Evolutionary conservation across 2,797 vertebrate species (phyloP).

Genomic region (Tadarida brasiliensis): DNA sequence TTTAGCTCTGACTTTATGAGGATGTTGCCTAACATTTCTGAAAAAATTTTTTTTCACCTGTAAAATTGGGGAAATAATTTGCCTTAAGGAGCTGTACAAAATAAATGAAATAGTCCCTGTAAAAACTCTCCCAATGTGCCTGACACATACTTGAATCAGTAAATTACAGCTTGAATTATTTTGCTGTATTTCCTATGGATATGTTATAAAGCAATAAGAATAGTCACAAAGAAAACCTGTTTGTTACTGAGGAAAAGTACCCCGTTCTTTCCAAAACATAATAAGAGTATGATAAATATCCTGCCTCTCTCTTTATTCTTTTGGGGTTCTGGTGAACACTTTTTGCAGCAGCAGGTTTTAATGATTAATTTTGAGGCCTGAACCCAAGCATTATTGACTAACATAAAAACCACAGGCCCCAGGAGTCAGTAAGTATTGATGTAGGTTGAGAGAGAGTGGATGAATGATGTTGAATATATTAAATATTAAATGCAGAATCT

Average conservation of each 20-base stretch:
- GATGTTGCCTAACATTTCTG: not conserved
- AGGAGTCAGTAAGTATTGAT: conserved; percentile 60
- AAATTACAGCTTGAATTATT: conserved; percentile 49
- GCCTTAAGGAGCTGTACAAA: not conserved
- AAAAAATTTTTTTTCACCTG: not conserved
- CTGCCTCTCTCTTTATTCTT: not conserved
- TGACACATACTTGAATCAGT: not conserved
- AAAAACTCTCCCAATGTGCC: not conserved
- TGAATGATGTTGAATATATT: conserved; percentile 56
- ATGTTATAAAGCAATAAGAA: conserved; percentile 37
- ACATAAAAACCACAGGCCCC: conserved; percentile 61
- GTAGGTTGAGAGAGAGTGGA: conserved; percentile 55
- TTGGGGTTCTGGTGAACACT: conserved; percentile 50
- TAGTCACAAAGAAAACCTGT: conserved; percentile 6
- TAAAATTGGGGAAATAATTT: conserved; percentile 59
- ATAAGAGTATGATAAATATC: not conserved
- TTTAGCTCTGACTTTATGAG: conserved; percentile 36
- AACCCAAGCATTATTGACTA: conserved; percentile 62
- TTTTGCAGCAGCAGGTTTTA: conserved; percentile 51
- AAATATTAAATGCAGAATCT: conserved; percentile 71
- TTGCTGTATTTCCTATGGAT: not conserved
- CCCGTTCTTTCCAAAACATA: conserved; percentile 14
- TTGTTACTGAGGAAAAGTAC: conserved; percentile 22
- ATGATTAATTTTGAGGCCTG: conserved; percentile 64
- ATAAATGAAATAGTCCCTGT: conserved; percentile 11